Percentiles rank a stretch among this genome's conserved stretches.
Evolutionary conservation across 2,797 vertebrate species (phyloP).

Genomic region (Podarcis lilfordi): DNA sequence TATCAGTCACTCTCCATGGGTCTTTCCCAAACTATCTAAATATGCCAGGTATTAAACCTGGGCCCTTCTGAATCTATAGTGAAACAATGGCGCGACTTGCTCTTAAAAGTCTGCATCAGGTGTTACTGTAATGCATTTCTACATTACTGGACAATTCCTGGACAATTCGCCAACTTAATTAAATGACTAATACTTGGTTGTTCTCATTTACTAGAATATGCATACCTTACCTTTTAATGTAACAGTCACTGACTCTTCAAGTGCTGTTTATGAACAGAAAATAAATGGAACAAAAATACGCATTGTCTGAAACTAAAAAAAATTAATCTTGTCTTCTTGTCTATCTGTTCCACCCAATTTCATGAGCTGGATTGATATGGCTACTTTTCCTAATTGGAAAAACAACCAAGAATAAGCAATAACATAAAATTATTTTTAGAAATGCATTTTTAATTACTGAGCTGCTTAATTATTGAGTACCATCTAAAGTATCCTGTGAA

Average conservation of each 20-base stretch:
- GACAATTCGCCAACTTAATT: background rate
- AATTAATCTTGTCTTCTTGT: conserved; percentile 42
- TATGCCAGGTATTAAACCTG: no score
- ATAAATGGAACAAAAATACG: conserved; percentile 29
- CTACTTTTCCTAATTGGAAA: conserved; percentile 61
- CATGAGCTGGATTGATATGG: conserved; percentile 49
- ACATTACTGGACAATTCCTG: background rate
- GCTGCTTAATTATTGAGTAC: conserved; percentile 84
- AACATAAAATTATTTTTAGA: conserved; percentile 79
- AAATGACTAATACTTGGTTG: background rate
- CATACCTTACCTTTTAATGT: background rate
- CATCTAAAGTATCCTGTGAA: conserved; percentile 77
- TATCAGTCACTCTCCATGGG: no score
- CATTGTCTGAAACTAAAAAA: background rate
- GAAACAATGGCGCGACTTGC: background rate
- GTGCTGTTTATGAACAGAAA: background rate
- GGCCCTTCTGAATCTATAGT: no score
- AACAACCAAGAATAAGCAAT: conserved; percentile 73
- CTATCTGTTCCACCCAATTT: conserved; percentile 25
- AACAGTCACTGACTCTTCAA: background rate
- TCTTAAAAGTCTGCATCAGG: background rate
- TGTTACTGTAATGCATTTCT: background rate
- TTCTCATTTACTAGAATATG: background rate
- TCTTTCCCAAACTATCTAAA: no score
- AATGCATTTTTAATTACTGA: conserved; percentile 85